Conservation (phyloP, 2,888 invertebrate genomes). For the Blera fallax region DNA sequence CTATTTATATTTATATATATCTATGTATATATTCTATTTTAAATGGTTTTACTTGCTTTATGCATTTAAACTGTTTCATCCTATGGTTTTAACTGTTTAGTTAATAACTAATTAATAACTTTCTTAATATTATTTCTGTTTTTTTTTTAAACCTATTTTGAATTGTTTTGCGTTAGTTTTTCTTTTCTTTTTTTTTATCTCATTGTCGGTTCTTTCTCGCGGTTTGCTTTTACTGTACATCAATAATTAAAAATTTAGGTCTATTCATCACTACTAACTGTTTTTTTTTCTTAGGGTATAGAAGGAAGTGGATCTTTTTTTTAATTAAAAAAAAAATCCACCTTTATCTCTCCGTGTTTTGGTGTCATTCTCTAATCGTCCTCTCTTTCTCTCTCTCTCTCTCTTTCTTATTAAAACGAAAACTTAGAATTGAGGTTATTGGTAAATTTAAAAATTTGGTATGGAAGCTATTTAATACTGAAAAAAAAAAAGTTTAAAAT, state of each 20-base stretch:
- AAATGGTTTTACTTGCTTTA: slow-evolving; percentile 73
- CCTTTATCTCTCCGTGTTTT: slow-evolving; percentile 16
- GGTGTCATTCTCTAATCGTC: slow-evolving; percentile 46
- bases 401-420: not conserved
- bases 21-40: slow-evolving; percentile 66
- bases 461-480: slow-evolving; percentile 56
- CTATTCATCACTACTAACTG: slow-evolving; percentile 56
- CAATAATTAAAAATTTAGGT: slow-evolving; percentile 57
- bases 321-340: slow-evolving; percentile 3
- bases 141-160: slow-evolving; percentile 52
- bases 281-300: slow-evolving; percentile 21
- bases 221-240: slow-evolving; percentile 58
- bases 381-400: slow-evolving; percentile 42
- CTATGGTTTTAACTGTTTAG: slow-evolving; percentile 61
- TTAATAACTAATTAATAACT: slow-evolving; percentile 65
- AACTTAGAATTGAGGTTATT: slow-evolving; percentile 19
- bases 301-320: slow-evolving; percentile 12
- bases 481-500: slow-evolving; percentile 16
- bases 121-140: slow-evolving; percentile 47
- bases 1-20: slow-evolving; percentile 75
- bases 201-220: slow-evolving; percentile 33
- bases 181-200: slow-evolving; percentile 27
- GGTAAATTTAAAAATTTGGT: slow-evolving; percentile 44
- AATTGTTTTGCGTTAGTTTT: slow-evolving; percentile 51
- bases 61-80: slow-evolving; percentile 48